Evolutionary conservation across 2,797 vertebrate species (phyloP), one percentile per base, ranked within the genome.

Genomic region (Petrocephalus sullivani): DNA sequence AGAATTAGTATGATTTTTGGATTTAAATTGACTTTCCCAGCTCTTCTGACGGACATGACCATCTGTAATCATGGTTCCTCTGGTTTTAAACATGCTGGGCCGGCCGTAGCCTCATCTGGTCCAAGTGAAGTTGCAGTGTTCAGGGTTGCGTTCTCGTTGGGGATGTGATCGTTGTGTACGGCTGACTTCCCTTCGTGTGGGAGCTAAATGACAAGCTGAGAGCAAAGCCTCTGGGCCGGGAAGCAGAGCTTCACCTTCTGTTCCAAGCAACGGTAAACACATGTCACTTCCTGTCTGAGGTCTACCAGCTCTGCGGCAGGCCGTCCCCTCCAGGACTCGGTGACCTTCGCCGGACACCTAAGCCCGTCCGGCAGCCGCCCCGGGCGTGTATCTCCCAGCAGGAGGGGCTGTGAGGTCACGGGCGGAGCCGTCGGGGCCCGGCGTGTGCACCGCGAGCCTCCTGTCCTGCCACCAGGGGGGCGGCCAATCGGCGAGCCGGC

Each of bases 231-330:
- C 88, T 54, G 33, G 87, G 8, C 61, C 41, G 33, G 54, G 86
- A 89, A 87, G 67, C 88, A 67, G 89, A 87, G 75, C 10, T 71
- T 67, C 56, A 87, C 88, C 89, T 88, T 83, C 82, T 88, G 87
- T 88, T 84, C 86, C 23, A 75, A 67, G 28, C 23, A 14, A 33
- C 1, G 61, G 61, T 4, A 23, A 67, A 75, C 2, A 4, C 16
- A 5, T 75, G 33, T 75, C 0, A 75, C 8, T 75, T 75, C 67
- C 67, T 75, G 33, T 75, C 12, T 19, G 67, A 16, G 67, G 33
- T 19, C 33, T 75, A 12, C 67, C 33, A 6, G 19, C 33, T 53
- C 75, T n/a, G 75, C 60, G 10, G 33, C 33, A 61, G n/a, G 54
- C 60, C 23, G 57, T 51, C 54, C 85, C 67, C 87, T 58, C 33